Evolutionary conservation across 2,797 vertebrate genomes (phyloP), one percentile per base, ranked within the genome.

Genomic region (Podarcis lilfordi): DNA sequence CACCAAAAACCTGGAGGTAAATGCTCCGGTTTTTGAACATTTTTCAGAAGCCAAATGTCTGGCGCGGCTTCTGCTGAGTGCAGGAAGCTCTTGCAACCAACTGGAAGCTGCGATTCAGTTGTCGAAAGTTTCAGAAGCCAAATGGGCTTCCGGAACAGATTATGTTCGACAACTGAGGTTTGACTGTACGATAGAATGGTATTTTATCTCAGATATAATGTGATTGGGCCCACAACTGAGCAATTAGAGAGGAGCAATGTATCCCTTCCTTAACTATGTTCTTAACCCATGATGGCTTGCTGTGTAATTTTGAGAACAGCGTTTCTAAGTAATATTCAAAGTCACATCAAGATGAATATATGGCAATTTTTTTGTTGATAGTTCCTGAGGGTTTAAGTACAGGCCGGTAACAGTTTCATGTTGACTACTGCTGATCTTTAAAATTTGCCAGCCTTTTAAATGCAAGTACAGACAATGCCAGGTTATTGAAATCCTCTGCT

Each of bases 91-190:
- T 4, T 55, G 13, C 50, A 55, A 15, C 50, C 50, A 55, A 55
- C 3, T 0, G 1, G 11, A 55, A 55, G 50, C 13, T 0, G 3
- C 0, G 50, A 55, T 55, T 55, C 50, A 55, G 50, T 55, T 55
- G 50, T 55, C 0, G 3, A 55, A 55, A 55, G 50, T 55, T 55
- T 15, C 50, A 4, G 50, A 55, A 55, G 50, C 50, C 50, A 55
- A 55, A 55, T 55, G 50, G 13, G 50, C 50, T 55, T 55, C 50
- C 3, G 13, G 50, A 55, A 55, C 50, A 55, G 50, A 55, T 55
- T 55, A 55, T 55, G 50, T 55, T 1, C 50, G 13, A 55, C 50
- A 55, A 55, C 13, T 55, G 13, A 4, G 50, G 50, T 15, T 55
- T 55, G 50, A 55, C 50, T 15, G 72, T 29, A 64, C 61, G 23